Evolutionary conservation across 2,113 vertebrate species (phyloP), one percentile per base, ranked within the genome.

Genomic region (Neodontobutis hainanensis): DNA sequence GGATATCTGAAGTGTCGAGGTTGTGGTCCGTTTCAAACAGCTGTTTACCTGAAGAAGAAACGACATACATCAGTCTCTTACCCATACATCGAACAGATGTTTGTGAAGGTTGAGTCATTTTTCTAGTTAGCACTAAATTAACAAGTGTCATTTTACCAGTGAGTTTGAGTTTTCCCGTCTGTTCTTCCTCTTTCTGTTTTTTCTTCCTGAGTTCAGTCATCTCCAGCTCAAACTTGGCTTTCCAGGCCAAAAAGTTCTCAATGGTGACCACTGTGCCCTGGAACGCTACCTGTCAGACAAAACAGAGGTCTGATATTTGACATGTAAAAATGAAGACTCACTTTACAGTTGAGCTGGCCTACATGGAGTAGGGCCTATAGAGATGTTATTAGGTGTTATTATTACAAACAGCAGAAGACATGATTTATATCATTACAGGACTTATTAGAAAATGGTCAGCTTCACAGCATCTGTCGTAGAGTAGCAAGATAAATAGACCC

Each of bases 1-100:
- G 95, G 62, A 99, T 99, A 72, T 99, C 97, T 38, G 97, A 99
- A 0, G 96, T 99, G 85, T 99, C 97, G 70, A 99, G 94, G 88
- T 99, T 98, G 87, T 96, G 96, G 92, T 99, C 97, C 67, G 61
- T 96, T 92, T 99, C 97, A 93, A 99, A 99, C 1, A 99, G 91
- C 70, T 99, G 95, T 89, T 99, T 98, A 70, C 97, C 97, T 99
- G 81, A 84, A 34, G 87, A 32, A 61, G 38, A 73, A 11, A 56
- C 47, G 0, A 15, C 6, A 60, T 16, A 36, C 1, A 16, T 16
- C 32, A 58, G 19, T 16, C 4, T 38, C 6, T 11, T 36, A 7
- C 14, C 19, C 7, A 2, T 6, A 27, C 19, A 27, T 3, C 19
- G 1, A 27, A 27, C 19, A 27, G 19, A 27, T 3, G 3, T 27